Conservation (phyloP, 1,140 invertebrate genomes). For the Trichomalopsis sarcophagae region DNA sequence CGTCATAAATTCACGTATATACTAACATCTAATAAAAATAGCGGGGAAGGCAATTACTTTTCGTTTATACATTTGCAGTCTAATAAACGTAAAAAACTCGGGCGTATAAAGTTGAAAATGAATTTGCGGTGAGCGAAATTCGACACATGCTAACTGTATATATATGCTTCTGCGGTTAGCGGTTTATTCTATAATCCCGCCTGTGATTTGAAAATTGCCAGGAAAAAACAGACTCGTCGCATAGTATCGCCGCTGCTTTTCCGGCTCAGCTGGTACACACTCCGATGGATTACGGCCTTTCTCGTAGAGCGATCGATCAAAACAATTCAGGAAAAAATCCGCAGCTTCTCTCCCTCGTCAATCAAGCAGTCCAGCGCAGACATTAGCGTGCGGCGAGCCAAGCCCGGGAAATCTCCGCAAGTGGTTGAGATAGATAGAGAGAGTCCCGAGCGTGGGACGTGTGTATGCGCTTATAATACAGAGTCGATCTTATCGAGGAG, state of each 20-base stretch:
- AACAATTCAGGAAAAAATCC: too few species aligned
- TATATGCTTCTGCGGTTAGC: constrained; percentile 19
- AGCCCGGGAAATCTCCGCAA: neutral
- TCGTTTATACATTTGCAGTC: neutral
- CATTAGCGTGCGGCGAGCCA: neutral
- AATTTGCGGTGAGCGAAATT: constrained; percentile 13
- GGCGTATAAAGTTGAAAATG: neutral
- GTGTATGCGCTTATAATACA: too few species aligned
- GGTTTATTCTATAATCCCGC: neutral
- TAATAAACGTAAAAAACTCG: neutral
- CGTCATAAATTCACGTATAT: too few species aligned
- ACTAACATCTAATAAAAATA: neutral
- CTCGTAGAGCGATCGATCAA: too few species aligned
- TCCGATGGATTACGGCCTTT: too few species aligned
- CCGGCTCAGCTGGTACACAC: too few species aligned
- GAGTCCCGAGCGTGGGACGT: neutral
- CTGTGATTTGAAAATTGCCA: neutral
- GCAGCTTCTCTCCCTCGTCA: too few species aligned
- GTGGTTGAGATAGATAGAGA: neutral
- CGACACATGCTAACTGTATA: neutral
- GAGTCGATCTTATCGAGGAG: neutral
- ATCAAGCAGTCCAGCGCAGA: too few species aligned
- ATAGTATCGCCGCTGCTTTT: too few species aligned
- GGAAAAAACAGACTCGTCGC: too few species aligned
- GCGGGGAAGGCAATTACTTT: neutral